Evolutionary conservation across 1,140 invertebrate genomes (phyloP), one percentile per base, ranked within the genome.

Genomic region (Lasioglossum baleicum): DNA sequence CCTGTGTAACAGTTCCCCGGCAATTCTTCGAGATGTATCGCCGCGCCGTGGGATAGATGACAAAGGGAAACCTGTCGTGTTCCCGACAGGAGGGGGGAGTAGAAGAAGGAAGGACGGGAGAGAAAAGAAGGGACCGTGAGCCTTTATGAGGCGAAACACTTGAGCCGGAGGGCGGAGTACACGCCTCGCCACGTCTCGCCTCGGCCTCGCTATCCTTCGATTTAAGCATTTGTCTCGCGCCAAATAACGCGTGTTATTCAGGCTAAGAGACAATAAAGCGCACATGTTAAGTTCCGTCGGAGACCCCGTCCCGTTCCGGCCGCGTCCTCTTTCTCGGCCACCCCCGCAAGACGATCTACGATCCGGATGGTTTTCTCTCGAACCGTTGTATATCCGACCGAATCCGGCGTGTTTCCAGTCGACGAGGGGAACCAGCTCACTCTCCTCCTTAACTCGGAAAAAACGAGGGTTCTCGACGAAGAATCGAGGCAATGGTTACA

Each of bases 191-290:
- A 2, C 44, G 44, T 2, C 44, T 48, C 44, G 44, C 2, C 10
- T 11, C 44, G 44, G 44, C 44, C 8, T 48, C 26, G 26, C 22
- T 81, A 56, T 84, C 75, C 67, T 80, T 82, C 81, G 82, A 82
- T 84, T 87, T 82, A 75, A 80, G 71, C 88, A 86, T 89, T 88
- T 89, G 80, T 89, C 88, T 88, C 77, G 64, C 65, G 77, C 80
- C 87, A 88, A 89, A 89, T 89, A 88, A 89, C 80, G 87, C 88
- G 87, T 88, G 85, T 87, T 88, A 88, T 87, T 88, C 80, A 72
- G 66, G 66, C 82, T 82, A 84, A 88, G 79, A 84, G 85, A 85
- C 88, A 84, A 88, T 89, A 88, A 88, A 89, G 67, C 75, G 83
- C 87, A 88, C 87, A 83, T 85, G 87, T 88, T 86, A 87, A 88